Conservation (phyloP, 2,888 invertebrate species). For the Brenthis hecate region DNA sequence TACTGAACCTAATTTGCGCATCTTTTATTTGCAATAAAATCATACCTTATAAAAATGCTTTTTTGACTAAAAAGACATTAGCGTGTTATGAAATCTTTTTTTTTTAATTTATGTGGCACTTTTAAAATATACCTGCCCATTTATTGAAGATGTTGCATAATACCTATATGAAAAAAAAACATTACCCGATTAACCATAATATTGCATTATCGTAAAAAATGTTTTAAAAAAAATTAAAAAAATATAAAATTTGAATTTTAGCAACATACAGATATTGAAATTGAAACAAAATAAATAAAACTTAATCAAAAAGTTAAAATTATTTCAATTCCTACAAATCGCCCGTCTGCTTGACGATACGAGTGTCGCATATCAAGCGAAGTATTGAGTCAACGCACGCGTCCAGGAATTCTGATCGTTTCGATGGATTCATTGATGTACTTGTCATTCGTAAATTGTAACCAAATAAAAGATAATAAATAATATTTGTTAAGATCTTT, state of each 20-base stretch:
- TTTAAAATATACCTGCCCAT: too few relatives aligned
- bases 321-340: constrained; percentile 6
- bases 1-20: neutral
- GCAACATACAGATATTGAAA: too few relatives aligned
- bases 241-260: neutral
- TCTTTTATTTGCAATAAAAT: neutral
- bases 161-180: too few relatives aligned
- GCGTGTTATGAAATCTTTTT: too few relatives aligned
- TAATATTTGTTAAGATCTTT: too few relatives aligned
- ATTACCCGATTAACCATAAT: too few relatives aligned
- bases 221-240: neutral
- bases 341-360: constrained; percentile 45
- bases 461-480: neutral
- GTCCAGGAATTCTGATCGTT: constrained; percentile 52
- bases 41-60: too few relatives aligned
- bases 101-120: too few relatives aligned
- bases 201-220: neutral
- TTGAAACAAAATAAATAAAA: neutral
- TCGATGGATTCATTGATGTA: constrained; percentile 39
- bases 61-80: too few relatives aligned
- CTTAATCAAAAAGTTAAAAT: neutral
- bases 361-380: constrained; percentile 51
- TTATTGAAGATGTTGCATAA: too few relatives aligned
- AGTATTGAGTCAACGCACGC: constrained; percentile 51
- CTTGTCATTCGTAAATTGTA: constrained; percentile 13